These are phyloP conservation scores for Ditylenchus weischeri DNA, from an alignment of 2,888 invertebrate species.

Conservation along the genomic window DNA sequence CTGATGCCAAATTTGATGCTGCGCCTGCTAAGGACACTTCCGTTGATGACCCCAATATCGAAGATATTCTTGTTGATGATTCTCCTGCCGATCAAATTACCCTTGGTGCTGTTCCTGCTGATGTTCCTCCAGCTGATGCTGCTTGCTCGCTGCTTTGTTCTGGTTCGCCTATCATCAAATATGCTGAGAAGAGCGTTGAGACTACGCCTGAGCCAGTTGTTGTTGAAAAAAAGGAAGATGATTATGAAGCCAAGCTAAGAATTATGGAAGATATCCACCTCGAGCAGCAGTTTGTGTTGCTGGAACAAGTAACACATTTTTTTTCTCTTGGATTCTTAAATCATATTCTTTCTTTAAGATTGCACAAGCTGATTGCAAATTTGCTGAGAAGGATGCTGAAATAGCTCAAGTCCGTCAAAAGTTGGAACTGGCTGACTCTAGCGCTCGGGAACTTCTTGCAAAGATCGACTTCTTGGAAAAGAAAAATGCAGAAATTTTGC, in stretches of 20 bases:
- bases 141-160: no score
- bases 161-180: no score
- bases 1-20: no score
- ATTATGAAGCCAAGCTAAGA: neutral
- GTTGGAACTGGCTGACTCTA: neutral
- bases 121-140: no score
- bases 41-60: no score
- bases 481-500: neutral
- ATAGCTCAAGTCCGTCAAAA: neutral
- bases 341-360: neutral
- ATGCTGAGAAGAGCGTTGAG: no score
- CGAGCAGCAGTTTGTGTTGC: conserved; percentile 7
- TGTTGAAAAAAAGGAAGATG: neutral
- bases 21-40: no score
- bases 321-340: neutral
- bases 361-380: conserved; percentile 3
- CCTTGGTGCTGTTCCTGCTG: no score
- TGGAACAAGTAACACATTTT: conserved; percentile 4
- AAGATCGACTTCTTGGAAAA: neutral
- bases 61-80: no score
- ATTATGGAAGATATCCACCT: neutral
- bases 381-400: conserved; percentile 5
- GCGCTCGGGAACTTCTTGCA: neutral
- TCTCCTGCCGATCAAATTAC: no score
- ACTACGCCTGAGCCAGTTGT: no score